These are phyloP conservation scores for Malurus alboscapulatus DNA, from an alignment of 2,113 vertebrate species.

Conservation along the genomic window DNA sequence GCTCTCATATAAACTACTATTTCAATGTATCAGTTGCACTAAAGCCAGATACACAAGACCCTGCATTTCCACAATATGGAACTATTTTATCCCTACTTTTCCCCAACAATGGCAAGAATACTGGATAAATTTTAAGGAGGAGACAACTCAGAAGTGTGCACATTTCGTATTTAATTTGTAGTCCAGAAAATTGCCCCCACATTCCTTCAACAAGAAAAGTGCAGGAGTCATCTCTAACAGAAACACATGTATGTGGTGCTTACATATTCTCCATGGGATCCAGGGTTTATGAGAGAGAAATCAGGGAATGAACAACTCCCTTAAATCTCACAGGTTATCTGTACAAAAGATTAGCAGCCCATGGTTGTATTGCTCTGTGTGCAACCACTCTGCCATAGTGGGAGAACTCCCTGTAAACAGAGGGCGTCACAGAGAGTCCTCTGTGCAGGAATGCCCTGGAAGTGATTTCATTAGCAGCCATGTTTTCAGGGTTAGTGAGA, in stretches of 20 bases:
- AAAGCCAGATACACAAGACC: neutral
- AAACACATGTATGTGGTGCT: neutral
- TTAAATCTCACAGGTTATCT: neutral
- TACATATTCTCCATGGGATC: neutral
- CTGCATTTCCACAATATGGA: neutral
- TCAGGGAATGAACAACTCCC: neutral
- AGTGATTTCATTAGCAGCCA: neutral
- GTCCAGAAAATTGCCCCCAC: neutral
- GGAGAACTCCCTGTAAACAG: neutral
- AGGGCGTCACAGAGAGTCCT: neutral
- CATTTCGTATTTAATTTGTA: neutral
- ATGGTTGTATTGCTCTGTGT: neutral
- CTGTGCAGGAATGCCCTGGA: neutral
- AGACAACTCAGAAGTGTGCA: neutral
- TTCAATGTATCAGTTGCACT: neutral
- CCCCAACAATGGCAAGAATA: neutral
- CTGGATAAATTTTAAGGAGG: neutral
- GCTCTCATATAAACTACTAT: neutral
- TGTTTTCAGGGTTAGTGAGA: neutral
- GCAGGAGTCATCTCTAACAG: neutral
- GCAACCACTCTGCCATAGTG: neutral
- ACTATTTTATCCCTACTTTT: neutral
- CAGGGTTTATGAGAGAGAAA: neutral
- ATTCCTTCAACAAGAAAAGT: neutral
- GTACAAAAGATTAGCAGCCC: neutral